phyloP scores from a whole-genome alignment of 2,113 vertebrate genomes.

The Mola mola region DNA sequence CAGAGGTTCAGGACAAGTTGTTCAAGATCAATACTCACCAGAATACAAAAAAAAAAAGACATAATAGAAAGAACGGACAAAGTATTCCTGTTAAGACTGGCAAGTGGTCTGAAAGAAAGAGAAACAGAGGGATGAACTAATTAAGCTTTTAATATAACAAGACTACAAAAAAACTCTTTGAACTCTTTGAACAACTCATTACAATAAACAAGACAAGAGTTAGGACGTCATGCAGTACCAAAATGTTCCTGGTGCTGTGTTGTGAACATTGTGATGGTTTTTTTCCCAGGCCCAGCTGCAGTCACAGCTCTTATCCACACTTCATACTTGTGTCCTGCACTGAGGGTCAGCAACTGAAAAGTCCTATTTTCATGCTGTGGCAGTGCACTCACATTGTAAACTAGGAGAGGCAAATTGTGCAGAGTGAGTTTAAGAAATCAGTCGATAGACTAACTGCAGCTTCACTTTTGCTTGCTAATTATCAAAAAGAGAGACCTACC shows the following conservation, averaged over 20 bases:
- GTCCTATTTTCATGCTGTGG: constrained; percentile 7
- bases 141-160: not conserved
- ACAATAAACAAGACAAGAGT: not conserved
- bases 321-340: constrained; percentile 52
- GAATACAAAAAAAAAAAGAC: not conserved
- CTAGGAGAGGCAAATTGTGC: constrained; percentile 39
- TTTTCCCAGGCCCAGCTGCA: constrained; percentile 59
- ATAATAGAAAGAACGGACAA: rapidly evolving
- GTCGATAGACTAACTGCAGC: too few relatives aligned
- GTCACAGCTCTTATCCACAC: constrained; percentile 75
- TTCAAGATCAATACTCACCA: constrained; percentile 47
- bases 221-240: constrained; percentile 29
- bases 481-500: too few relatives aligned
- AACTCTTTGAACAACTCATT: not conserved
- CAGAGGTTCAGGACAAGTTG: not conserved
- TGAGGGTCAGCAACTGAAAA: constrained; percentile 29
- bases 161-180: not conserved
- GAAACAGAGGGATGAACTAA: too few relatives aligned
- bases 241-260: not conserved
- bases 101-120: constrained; percentile 15
- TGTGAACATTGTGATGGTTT: constrained; percentile 36
- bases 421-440: not conserved
- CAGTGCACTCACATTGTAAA: constrained; percentile 48
- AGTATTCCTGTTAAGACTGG: rapidly evolving
- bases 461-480: too few relatives aligned